These are phyloP conservation scores for Nowickia ferox DNA, from an alignment of 2,888 invertebrate species.

Conservation along the genomic window DNA sequence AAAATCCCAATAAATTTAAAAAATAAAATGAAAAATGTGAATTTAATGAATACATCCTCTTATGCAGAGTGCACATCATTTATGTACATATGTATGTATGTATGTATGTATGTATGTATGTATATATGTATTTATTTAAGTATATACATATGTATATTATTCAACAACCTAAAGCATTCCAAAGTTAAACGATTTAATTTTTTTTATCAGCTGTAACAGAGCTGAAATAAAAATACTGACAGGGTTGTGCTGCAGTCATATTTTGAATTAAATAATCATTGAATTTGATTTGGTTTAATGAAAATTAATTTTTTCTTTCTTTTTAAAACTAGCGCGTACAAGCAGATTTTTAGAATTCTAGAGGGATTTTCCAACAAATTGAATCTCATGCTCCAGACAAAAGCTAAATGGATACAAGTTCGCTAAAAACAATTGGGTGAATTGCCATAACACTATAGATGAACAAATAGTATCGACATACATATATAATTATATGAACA, in stretches of 20 bases:
- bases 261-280: constrained; percentile 30
- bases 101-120: neutral
- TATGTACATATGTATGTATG: neutral
- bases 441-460: too few species aligned
- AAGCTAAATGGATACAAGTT: neutral
- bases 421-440: neutral
- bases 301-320: constrained; percentile 29
- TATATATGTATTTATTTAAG: neutral
- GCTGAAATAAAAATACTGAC: neutral
- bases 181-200: constrained; percentile 18
- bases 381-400: neutral
- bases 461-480: too few species aligned
- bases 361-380: constrained; percentile 23
- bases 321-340: neutral
- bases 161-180: neutral
- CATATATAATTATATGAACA: too few species aligned
- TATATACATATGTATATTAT: neutral
- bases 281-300: constrained; percentile 26
- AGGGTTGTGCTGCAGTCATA: neutral
- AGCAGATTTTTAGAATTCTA: neutral
- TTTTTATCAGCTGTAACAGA: neutral
- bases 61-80: neutral
- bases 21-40: constrained; percentile 71
- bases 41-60: constrained; percentile 74
- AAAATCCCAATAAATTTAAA: constrained; percentile 36